Evolutionary conservation across 2,797 vertebrate genomes (phyloP), one percentile per base, ranked within the genome.

Genomic region (Bradypodion ventrale): DNA sequence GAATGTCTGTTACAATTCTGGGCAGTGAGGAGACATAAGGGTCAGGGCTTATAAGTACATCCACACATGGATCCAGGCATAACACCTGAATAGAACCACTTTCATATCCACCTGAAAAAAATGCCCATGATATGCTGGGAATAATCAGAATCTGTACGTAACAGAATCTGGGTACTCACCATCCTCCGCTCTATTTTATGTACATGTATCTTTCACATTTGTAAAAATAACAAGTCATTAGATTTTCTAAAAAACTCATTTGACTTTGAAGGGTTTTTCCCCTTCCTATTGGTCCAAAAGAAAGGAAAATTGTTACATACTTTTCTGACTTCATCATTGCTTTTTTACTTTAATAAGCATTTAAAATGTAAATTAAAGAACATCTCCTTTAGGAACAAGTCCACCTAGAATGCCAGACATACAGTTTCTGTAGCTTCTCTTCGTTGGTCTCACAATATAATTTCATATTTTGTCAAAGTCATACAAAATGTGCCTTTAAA

Each of bases 301-400:
- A 90, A 86, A 3, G 88, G 44, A 89, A 92, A 91, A 91, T 85
- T 70, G 90, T 88, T 92, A 90, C 44, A 91, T 29, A 13, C 46
- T 91, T 87, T 89, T 89, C 89, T 93, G 84, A 92, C 84, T 92
- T 92, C 82, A 92, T 92, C 83, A 92, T 87, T 92, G 83, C 81
- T 16, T 88, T n/a, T 62, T 86, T 89, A 89, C 62, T 78, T 85
- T 80, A 66, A 89, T 86, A 80, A 91, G 80, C 40, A 88, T 72
- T 93, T 93, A 87, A 87, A 92, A 94, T 87, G 85, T 75, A 94
- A 92, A 93, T 94, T 92, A 92, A 62, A 82, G 75, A 91, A 83
- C 65, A 35, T 60, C 89, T 56, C 42, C 92, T 81, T 89, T 89
- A 89, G 52, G 23, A 87, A 25, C 88, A 76, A 82, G 86, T 78